Evolutionary conservation across 2,888 invertebrate species (phyloP).

Genomic region (Aethes cnicana): DNA sequence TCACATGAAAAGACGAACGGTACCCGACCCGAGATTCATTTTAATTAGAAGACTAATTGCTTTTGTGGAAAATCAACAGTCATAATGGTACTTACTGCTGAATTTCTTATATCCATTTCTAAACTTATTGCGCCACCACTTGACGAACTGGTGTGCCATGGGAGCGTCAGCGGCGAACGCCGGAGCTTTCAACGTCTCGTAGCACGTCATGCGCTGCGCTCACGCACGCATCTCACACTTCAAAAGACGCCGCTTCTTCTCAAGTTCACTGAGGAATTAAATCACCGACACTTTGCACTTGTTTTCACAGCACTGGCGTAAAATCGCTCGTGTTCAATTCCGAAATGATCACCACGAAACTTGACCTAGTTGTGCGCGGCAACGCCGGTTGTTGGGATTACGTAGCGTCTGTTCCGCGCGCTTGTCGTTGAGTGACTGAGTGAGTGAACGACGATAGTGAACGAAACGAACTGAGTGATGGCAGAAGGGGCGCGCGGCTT

Average conservation of each 20-base stretch:
- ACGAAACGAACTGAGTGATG: slow-evolving; percentile 30
- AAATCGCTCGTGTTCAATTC: slow-evolving; percentile 48
- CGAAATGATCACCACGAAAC: slow-evolving; percentile 56
- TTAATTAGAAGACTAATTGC: no score
- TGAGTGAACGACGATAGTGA: slow-evolving; percentile 37
- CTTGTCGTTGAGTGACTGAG: slow-evolving; percentile 73
- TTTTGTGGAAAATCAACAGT: no score
- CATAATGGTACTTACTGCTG: slow-evolving; percentile 83
- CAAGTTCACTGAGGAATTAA: slow-evolving; percentile 55
- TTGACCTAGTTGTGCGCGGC: slow-evolving; percentile 79
- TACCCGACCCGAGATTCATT: no score
- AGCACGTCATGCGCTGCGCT: slow-evolving; percentile 83
- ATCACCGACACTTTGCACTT: slow-evolving; percentile 60
- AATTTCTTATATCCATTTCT: slow-evolving; percentile 89
- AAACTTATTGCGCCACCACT: slow-evolving; percentile 90
- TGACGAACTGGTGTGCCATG: slow-evolving; percentile 89
- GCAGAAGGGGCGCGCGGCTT: slow-evolving; percentile 47
- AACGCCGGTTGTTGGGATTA: slow-evolving; percentile 50
- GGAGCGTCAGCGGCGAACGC: slow-evolving; percentile 82
- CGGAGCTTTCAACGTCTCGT: slow-evolving; percentile 81
- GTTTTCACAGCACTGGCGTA: slow-evolving; percentile 56
- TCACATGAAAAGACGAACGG: no score
- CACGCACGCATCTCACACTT: slow-evolving; percentile 81
- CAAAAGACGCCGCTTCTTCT: slow-evolving; percentile 73
- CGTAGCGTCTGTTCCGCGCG: slow-evolving; percentile 58